phyloP scores from a whole-genome alignment of 2,797 vertebrate species.

The Uromys caudimaculatus region DNA sequence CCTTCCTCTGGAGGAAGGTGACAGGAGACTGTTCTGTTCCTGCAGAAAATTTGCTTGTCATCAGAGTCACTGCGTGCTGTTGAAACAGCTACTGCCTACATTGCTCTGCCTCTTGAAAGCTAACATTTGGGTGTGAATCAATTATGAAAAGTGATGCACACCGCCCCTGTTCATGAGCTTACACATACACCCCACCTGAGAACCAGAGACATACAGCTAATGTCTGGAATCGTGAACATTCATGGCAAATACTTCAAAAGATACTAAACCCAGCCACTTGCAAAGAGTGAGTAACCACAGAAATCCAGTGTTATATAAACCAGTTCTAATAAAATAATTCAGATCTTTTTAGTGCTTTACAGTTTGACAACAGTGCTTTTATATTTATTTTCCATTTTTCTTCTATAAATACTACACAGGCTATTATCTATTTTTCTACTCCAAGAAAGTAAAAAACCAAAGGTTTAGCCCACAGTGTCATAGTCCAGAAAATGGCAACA shows the following conservation, averaged over 20 bases:
- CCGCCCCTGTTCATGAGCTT: not conserved
- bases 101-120: slow-evolving; percentile 59
- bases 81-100: slow-evolving; percentile 67
- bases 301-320: slow-evolving; percentile 42
- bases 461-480: not conserved
- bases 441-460: not conserved
- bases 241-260: not conserved
- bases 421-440: not conserved
- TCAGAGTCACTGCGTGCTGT: slow-evolving; percentile 53
- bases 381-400: slow-evolving; percentile 16
- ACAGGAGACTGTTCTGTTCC: slow-evolving; percentile 72
- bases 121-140: slow-evolving; percentile 65
- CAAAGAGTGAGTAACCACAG: slow-evolving; percentile 48
- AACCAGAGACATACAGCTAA: slow-evolving; percentile 5
- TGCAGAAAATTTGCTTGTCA: slow-evolving; percentile 71
- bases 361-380: not conserved
- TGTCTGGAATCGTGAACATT: slow-evolving; percentile 14
- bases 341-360: not conserved
- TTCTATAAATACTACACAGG: slow-evolving; percentile 5
- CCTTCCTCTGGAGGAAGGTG: slow-evolving; percentile 75
- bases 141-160: slow-evolving; percentile 56
- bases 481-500: not conserved
- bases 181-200: not conserved
- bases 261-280: slow-evolving; percentile 1
- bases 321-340: slow-evolving; percentile 45